These are phyloP conservation scores for Eupithecia dodoneata DNA, from an alignment of 2,888 invertebrate species.

Conservation along the genomic window DNA sequence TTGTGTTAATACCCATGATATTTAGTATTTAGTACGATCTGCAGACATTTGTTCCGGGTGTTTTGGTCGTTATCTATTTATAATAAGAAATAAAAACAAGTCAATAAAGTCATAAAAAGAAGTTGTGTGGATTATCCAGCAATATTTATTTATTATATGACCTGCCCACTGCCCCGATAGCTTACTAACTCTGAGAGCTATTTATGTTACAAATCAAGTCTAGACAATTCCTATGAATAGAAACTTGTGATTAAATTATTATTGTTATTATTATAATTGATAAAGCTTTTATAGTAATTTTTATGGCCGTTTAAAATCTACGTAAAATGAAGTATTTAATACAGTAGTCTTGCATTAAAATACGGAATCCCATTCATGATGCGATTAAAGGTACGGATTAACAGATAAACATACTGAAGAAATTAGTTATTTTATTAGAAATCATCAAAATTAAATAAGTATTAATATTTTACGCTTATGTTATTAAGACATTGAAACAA, in stretches of 20 bases:
- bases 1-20: too few species aligned
- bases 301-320: background rate
- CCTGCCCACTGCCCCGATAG: too few species aligned
- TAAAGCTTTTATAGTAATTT: background rate
- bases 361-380: background rate
- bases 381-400: background rate
- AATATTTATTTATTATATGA: too few species aligned
- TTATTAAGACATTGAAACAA: constrained; percentile 1
- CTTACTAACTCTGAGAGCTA: too few species aligned
- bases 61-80: too few species aligned
- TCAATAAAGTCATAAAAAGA: too few species aligned
- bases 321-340: background rate
- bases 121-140: too few species aligned
- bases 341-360: background rate
- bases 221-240: background rate
- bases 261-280: background rate
- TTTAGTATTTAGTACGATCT: too few species aligned
- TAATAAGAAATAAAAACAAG: too few species aligned
- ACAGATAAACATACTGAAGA: background rate
- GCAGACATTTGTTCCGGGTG: too few species aligned
- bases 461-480: background rate
- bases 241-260: background rate
- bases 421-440: background rate
- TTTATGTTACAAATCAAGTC: background rate
- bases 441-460: background rate